Evolutionary conservation across 1,140 invertebrate genomes (phyloP).

Genomic region (Caerostris extrusa): DNA sequence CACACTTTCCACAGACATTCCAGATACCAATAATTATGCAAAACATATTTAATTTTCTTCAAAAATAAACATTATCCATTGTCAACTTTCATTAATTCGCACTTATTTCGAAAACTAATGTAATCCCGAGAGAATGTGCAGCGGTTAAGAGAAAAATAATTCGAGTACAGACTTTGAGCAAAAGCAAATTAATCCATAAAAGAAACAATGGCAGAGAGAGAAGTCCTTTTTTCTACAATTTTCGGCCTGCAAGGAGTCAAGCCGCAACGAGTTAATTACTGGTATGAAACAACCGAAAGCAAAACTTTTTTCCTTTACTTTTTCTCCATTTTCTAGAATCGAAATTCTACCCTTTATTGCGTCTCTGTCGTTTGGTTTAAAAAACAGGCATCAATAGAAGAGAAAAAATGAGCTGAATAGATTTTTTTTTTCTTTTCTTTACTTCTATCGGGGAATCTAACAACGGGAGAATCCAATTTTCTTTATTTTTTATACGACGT

Average conservation of each 20-base stretch:
- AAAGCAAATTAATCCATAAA: too few relatives aligned
- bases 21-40: too few relatives aligned
- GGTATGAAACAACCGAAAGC: conserved; percentile 45
- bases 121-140: too few relatives aligned
- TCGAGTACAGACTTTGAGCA: too few relatives aligned
- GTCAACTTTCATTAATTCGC: too few relatives aligned
- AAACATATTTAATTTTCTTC: too few relatives aligned
- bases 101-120: too few relatives aligned
- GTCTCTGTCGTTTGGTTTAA: conserved; percentile 50
- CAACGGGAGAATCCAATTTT: conserved; percentile 53
- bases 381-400: neutral
- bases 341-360: conserved; percentile 60
- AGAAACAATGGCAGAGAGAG: too few relatives aligned
- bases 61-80: too few relatives aligned
- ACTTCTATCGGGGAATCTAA: conserved; percentile 55
- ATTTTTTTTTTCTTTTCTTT: neutral
- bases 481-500: conserved; percentile 65
- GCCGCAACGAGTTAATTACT: conserved; percentile 52
- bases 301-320: conserved; percentile 10
- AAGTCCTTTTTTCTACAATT: neutral
- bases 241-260: neutral
- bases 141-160: too few relatives aligned
- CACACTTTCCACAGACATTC: too few relatives aligned
- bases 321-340: neutral
- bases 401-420: neutral